Evolutionary conservation across 2,113 vertebrate species (phyloP), one percentile per base, ranked within the genome.

Genomic region (Vidua macroura): DNA sequence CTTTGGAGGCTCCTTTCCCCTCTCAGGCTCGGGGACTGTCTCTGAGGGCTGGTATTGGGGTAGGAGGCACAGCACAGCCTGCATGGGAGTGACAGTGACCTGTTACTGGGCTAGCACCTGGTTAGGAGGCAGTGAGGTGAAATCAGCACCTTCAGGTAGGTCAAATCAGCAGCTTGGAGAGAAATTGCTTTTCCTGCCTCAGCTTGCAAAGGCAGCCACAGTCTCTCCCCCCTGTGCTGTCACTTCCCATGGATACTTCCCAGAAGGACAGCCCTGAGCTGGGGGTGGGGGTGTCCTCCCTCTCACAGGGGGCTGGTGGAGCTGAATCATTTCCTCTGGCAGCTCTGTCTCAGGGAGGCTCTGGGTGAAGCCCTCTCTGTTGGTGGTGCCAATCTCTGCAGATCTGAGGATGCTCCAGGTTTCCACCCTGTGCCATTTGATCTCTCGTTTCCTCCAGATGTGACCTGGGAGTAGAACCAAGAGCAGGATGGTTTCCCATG

Each of bases 361-460:
- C 30, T 73, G 52, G 83, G 80, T 11, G 5, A 56, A 78, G 66
- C 44, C 51, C 21, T 60, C 21, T 24, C 27, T 0, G 14, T 15
- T 1, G 8, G 37, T 2, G 59, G 16, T 59, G 39, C 11, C 13
- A 6, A 4, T 44, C 72, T 64, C 58, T 48, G 69, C 66, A 43
- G 17, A 35, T n/a, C 67, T 84, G 43, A 88, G 80, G 58, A 62
- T 76, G 77, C 66, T 7, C 56, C 28, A 3, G 7, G 10, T 59
- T 92, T 44, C 92, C 86, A 86, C 68, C 88, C 85, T 66, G 31
- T 56, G 70, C 67, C 56, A 0, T 82, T 52, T 92, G 81, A 60
- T 20, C 60, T 53, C 66, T 51, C 0, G 0, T 90, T 96, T 96
- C 95, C 92, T 96, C 64, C 91, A 88, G 91, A 88, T 92, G 91